phyloP scores from a whole-genome alignment of 2,113 vertebrate species.

The Notiomystis cincta region DNA sequence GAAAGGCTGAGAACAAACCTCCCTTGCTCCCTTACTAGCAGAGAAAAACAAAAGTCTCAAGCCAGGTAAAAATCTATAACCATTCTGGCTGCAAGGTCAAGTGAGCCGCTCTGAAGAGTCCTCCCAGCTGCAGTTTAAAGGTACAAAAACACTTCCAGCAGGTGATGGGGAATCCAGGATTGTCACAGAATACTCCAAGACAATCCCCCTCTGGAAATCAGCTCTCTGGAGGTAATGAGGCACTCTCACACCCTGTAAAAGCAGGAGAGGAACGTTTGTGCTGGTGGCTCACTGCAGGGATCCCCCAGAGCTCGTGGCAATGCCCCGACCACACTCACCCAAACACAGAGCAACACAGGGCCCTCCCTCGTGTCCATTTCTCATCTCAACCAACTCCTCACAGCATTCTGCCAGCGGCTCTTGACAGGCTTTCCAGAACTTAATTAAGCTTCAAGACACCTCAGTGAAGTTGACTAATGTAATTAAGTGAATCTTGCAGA shows the following conservation, averaged over 20 bases:
- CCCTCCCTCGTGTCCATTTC: background rate
- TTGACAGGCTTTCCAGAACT: background rate
- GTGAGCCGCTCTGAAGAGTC: too few relatives aligned
- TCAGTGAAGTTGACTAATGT: slow-evolving; percentile 37
- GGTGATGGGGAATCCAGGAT: too few relatives aligned
- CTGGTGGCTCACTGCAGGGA: background rate
- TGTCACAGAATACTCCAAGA: too few relatives aligned
- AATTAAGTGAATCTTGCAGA: slow-evolving; percentile 34
- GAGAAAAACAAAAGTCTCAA: too few relatives aligned
- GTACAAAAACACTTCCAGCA: too few relatives aligned
- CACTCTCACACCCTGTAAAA: rapidly evolving
- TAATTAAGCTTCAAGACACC: slow-evolving; percentile 48
- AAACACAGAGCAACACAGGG: rapidly evolving
- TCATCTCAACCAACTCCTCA: background rate
- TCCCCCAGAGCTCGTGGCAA: background rate
- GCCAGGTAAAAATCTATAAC: too few relatives aligned
- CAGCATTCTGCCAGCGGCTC: background rate
- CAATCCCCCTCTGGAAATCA: background rate
- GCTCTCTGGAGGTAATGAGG: background rate
- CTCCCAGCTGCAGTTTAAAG: too few relatives aligned
- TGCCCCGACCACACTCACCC: background rate
- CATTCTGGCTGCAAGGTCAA: too few relatives aligned
- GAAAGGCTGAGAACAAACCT: too few relatives aligned
- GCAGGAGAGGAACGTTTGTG: background rate
- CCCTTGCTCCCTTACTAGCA: too few relatives aligned